Percentiles rank a stretch among this genome's conserved stretches.
Evolutionary conservation across 1,140 invertebrate species (phyloP).

Genomic region (Limonius californicus): DNA sequence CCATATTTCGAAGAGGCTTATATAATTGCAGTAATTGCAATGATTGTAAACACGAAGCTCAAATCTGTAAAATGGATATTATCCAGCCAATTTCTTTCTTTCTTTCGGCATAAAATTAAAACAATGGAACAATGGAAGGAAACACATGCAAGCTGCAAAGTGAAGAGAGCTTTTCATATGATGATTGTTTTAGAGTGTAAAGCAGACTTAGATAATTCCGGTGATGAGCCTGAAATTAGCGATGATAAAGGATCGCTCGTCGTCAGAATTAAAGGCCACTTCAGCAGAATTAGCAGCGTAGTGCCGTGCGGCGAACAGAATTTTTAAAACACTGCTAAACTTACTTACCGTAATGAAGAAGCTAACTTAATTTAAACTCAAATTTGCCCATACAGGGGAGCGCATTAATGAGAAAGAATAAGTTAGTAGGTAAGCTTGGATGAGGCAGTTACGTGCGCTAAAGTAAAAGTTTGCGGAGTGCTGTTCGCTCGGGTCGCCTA

Average conservation of each 20-base stretch:
- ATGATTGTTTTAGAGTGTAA: background rate
- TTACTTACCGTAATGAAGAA: constrained; percentile 38
- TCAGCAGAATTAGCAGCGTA: background rate
- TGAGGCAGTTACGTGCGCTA: constrained; percentile 20
- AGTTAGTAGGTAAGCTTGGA: constrained; percentile 38
- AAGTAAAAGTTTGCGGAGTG: constrained; percentile 33
- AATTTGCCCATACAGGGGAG: constrained; percentile 28
- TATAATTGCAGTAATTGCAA: too few species aligned
- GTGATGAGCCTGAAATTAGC: constrained; percentile 4
- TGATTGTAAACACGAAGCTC: too few species aligned
- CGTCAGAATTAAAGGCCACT: constrained; percentile 16
- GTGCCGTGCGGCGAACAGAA: background rate
- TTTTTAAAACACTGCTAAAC: constrained; percentile 20
- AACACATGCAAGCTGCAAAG: too few species aligned
- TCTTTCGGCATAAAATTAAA: too few species aligned
- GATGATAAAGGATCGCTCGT: constrained; percentile 6
- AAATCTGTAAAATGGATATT: too few species aligned
- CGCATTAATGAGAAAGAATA: constrained; percentile 41
- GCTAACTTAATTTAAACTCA: constrained; percentile 39
- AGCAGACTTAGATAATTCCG: background rate
- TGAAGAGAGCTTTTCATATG: too few species aligned
- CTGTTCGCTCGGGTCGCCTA: constrained; percentile 27
- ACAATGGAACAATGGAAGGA: too few species aligned
- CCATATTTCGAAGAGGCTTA: too few species aligned
- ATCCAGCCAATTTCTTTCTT: too few species aligned